These are phyloP conservation scores for Phrynosoma platyrhinos DNA, from an alignment of 2,113 vertebrate genomes.

Conservation along the genomic window DNA sequence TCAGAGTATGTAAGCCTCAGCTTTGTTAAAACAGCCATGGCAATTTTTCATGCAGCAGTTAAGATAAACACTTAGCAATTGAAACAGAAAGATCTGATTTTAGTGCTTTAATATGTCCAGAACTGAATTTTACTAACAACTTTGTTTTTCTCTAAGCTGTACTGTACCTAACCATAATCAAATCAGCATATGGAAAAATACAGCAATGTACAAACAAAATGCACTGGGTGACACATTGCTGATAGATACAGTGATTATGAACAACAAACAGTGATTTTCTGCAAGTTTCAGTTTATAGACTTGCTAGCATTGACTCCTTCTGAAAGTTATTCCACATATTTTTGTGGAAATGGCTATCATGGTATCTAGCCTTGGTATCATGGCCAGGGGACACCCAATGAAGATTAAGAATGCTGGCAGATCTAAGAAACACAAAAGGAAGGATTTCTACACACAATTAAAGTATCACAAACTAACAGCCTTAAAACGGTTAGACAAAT, in stretches of 20 bases:
- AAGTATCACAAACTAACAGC: neutral
- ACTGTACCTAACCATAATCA: neutral
- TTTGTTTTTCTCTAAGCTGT: neutral
- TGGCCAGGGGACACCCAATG: neutral
- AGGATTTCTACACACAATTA: neutral
- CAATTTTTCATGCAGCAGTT: constrained; percentile 26
- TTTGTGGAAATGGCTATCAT: neutral
- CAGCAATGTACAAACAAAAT: neutral
- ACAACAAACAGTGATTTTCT: neutral
- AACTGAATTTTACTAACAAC: constrained; percentile 42
- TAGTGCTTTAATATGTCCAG: constrained; percentile 39
- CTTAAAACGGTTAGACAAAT: neutral
- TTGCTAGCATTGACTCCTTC: neutral
- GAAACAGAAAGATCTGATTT: constrained; percentile 61
- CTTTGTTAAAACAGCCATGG: constrained; percentile 33
- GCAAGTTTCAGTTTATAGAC: neutral
- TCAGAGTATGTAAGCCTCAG: constrained; percentile 4
- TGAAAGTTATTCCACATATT: neutral
- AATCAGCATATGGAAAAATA: neutral
- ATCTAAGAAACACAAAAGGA: neutral
- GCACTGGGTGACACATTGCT: neutral
- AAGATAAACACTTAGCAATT: constrained; percentile 22
- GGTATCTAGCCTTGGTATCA: neutral
- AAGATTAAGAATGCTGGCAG: neutral
- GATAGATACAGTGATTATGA: neutral